These are phyloP conservation scores for Helleia helle DNA, from an alignment of 2,888 invertebrate species.

Conservation along the genomic window DNA sequence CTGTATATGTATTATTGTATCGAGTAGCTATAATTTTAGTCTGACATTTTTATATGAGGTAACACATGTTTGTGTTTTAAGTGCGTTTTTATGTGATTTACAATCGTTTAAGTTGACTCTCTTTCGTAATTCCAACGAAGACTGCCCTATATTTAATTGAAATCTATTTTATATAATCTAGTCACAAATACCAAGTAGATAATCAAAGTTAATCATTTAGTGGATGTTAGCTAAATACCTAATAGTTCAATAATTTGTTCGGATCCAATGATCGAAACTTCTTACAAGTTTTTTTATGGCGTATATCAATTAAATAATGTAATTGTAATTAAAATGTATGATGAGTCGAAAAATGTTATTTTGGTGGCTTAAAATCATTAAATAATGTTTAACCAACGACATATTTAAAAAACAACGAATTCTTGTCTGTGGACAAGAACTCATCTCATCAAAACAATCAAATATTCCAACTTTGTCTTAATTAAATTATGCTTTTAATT, in stretches of 20 bases:
- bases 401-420: background rate
- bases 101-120: slow-evolving; percentile 58
- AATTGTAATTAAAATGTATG: background rate
- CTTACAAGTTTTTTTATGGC: background rate
- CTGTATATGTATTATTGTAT: slow-evolving; percentile 50
- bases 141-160: slow-evolving; percentile 73
- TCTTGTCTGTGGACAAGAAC: background rate
- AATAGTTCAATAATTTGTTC: slow-evolving; percentile 12
- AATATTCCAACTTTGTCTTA: no score
- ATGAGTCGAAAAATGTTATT: background rate
- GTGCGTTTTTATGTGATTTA: slow-evolving; percentile 53
- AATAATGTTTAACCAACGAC: background rate
- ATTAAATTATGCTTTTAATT: no score
- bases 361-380: background rate
- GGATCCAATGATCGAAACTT: background rate
- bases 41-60: slow-evolving; percentile 40
- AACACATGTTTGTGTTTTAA: slow-evolving; percentile 44
- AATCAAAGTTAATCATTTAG: slow-evolving; percentile 39
- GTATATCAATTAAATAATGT: background rate
- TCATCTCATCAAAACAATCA: background rate
- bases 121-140: slow-evolving; percentile 70
- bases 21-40: slow-evolving; percentile 33
- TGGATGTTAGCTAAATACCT: slow-evolving; percentile 39
- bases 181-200: slow-evolving; percentile 65
- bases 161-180: slow-evolving; percentile 71